Base-by-base conservation (phyloP, 2,888 invertebrate genomes). In the Desoria tigrina region DNA sequence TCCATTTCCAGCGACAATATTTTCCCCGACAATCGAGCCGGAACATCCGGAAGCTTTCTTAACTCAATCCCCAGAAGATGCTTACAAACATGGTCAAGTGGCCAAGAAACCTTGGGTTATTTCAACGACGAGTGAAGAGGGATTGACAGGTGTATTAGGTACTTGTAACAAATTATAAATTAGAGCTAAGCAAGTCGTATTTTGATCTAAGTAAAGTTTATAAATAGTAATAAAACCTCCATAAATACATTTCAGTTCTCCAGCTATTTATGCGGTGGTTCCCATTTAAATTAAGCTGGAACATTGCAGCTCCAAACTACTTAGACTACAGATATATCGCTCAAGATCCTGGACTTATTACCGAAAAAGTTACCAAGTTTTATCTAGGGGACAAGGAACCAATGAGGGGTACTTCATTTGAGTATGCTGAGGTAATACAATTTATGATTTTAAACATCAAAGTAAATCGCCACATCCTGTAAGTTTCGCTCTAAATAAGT, bases 71-170 rank as follows among this genome's bases (percentile, higher is more conserved):
- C 66, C 73, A 6, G 64, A 60, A 21, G 72, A 74, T n/a, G 68
- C 72, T 18, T 75, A 75, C 42, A 37, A 42, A n/a, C 49, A 54
- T 14, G 66, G 66, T 4, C 56, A 56, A 6, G 71, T 73, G 7
- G 66, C 70, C 7, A 50, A 59, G 58, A 71, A 74, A 14, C 75
- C 75, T 0, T 74, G 65, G 62, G 63, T 72, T n/a, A 9, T 65
- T 18, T 64, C 69, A 0, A 53, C 66, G 50, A 72, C 74, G 0
- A 63, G 63, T n/a, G 59, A 67, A 14, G 74, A 74, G 59, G 74
- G 74, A 4, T 54, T 68, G 55, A 57, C 65, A 1, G 61, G 51
- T 3, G 42, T 67, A 45, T 28, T 71, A 24, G 42, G 70, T 66
- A 65, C 24, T 50, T 16, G 24, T n/a, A 21, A 21, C 6, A 53